Base-by-base conservation (phyloP, 2,888 invertebrate species). In the Barypeithes pellucidus region DNA sequence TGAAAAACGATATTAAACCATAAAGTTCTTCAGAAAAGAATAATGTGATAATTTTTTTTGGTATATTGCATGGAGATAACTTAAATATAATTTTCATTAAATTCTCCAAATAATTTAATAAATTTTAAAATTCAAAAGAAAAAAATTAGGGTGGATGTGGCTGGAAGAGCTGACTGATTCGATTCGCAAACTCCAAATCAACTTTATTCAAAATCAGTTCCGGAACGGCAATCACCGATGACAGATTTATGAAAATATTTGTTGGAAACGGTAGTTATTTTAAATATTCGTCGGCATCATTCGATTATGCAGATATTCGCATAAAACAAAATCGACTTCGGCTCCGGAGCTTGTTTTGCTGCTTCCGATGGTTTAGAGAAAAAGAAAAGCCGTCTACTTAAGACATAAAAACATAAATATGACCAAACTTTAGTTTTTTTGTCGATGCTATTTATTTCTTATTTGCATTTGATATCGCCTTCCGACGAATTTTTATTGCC, bases 191-290 rank as follows among this genome's bases (percentile, higher is more conserved):
- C 52, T 67, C 18, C 66, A 72, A 72, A 72, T 67, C 66, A 80
- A 80, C 77, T 80, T 80, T 80, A 80, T 78, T 77, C 75, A 79
- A 79, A 82, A 81, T 81, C 81, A 81, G 81, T 82, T 82, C 81
- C 82, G 80, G 80, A 80, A 81, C 81, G 81, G 85, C 86, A 86
- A 86, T 86, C 85, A 85, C 84, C 84, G 83, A 82, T 86, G 86
- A 85, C 86, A 86, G 86, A 86, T 86, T 86, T 86, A 86, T 86
- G 86, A 86, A 86, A 86, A 86, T 86, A 86, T 86, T 86, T 86
- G 86, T 85, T 83, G 81, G 84, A 79, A 84, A 83, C 84, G 85
- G 84, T 84, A 84, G 85, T 85, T 85, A 85, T 85, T 86, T 85
- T 85, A 86, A 86, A 86, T 85, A 86, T 86, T 85, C 85, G 81